Conservation (phyloP, 92 coral and sea anemone species). For the Muricea muricata region DNA sequence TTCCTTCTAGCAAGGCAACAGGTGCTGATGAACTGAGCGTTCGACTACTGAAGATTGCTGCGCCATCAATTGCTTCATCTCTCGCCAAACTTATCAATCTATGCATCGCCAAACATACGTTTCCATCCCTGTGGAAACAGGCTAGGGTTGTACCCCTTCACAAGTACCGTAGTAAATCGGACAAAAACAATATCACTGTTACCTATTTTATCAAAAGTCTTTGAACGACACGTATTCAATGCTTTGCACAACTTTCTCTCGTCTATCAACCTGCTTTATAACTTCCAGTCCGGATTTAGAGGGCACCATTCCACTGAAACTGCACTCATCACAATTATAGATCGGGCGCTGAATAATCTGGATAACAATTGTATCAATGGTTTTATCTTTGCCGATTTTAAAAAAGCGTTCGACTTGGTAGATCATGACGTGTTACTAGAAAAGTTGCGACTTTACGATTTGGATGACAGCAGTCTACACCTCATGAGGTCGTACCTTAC, state of each 20-base stretch:
- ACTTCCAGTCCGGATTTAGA: conserved; percentile 13
- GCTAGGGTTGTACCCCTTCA: neutral
- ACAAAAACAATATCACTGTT: conserved; percentile 1
- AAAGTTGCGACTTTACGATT: conserved; percentile 45
- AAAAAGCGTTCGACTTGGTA: conserved; percentile 32
- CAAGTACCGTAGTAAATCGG: neutral
- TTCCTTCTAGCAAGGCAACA: conserved; percentile 14
- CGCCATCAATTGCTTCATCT: neutral
- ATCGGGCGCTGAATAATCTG: neutral
- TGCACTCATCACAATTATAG: neutral
- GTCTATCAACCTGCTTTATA: neutral
- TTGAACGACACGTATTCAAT: neutral
- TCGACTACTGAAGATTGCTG: neutral
- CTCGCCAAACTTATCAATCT: neutral
- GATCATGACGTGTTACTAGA: neutral
- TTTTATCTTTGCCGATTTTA: conserved; percentile 32
- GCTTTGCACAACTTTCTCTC: neutral
- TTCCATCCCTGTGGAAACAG: conserved; percentile 4
- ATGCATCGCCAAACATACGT: neutral
- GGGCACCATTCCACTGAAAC: conserved; percentile 29
- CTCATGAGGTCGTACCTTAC: conserved; percentile 46
- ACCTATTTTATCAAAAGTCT: conserved; percentile 4
- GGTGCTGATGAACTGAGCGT: conserved; percentile 5
- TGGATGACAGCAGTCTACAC: conserved; percentile 19
- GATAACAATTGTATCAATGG: conserved; percentile 12